These are phyloP conservation scores for Columbina picui DNA, from an alignment of 2,113 vertebrate genomes.

Conservation along the genomic window DNA sequence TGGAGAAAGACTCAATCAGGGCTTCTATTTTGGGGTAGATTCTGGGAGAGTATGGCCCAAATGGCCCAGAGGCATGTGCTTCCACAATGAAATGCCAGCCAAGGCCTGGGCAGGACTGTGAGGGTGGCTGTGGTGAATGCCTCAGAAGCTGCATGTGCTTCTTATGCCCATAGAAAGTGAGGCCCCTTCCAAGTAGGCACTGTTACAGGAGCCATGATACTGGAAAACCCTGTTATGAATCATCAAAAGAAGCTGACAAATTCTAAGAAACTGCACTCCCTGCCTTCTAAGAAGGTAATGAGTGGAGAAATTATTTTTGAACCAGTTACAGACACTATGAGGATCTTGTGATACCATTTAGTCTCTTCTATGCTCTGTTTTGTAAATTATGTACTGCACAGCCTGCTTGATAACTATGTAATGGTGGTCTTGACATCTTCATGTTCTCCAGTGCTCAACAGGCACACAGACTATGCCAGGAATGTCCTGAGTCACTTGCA, in stretches of 20 bases:
- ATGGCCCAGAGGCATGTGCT: neutral
- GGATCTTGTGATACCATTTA: neutral
- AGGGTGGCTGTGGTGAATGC: neutral
- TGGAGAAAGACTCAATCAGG: neutral
- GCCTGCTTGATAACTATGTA: neutral
- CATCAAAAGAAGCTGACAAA: neutral
- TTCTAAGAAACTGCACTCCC: neutral
- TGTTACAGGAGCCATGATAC: neutral
- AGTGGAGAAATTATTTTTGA: neutral
- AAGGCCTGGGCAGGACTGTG: neutral
- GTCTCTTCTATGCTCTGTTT: neutral
- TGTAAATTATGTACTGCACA: neutral
- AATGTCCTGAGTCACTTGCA: neutral
- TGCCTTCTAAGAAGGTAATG: neutral
- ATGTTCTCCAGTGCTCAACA: neutral
- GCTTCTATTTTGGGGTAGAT: neutral
- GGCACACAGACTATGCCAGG: neutral
- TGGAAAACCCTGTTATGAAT: neutral
- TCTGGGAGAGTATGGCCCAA: neutral
- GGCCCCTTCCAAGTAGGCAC: neutral
- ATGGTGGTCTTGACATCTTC: neutral
- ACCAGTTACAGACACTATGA: neutral
- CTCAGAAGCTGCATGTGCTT: accelerated
- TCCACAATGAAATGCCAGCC: neutral
- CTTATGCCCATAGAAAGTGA: neutral